Percentiles rank a stretch among this genome's conserved stretches.
Conservation (phyloP, 2,888 invertebrate genomes). For the Phortica okadai region DNA sequence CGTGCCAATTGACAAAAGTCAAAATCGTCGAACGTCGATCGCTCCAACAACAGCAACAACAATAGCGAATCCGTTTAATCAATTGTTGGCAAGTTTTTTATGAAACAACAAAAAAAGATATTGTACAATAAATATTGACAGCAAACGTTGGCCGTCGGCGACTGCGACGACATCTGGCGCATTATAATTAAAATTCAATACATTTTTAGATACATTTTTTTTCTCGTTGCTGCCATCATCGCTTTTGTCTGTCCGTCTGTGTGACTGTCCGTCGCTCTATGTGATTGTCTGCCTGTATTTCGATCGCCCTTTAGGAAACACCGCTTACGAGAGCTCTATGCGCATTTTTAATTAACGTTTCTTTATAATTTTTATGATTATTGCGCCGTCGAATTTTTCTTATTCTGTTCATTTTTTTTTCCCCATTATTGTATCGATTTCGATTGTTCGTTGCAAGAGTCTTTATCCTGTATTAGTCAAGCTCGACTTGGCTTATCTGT, state of each 20-base stretch:
- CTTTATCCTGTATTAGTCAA: slow-evolving; percentile 15
- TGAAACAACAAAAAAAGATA: neutral
- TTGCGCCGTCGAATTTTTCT: slow-evolving; percentile 3
- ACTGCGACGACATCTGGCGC: slow-evolving; percentile 46
- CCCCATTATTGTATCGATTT: neutral
- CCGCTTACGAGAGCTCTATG: slow-evolving; percentile 4
- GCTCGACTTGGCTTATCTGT: slow-evolving; percentile 2
- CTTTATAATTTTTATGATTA: slow-evolving; percentile 29
- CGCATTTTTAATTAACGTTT: slow-evolving; percentile 28
- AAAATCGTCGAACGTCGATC: neutral
- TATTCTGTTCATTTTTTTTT: neutral
- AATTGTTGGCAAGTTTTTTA: too few species aligned
- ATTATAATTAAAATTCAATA: slow-evolving; percentile 53
- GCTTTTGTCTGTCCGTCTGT: too few species aligned
- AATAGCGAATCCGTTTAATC: neutral
- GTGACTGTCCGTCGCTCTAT: too few species aligned
- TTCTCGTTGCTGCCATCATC: too few species aligned
- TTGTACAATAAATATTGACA: neutral
- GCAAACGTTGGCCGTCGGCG: neutral
- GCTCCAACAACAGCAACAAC: neutral
- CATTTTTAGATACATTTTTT: neutral
- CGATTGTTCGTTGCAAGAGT: neutral
- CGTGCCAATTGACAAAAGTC: slow-evolving; percentile 52
- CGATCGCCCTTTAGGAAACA: neutral
- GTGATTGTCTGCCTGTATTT: neutral